phyloP scores from a whole-genome alignment of 2,797 vertebrate species.

The Erethizon dorsatum region DNA sequence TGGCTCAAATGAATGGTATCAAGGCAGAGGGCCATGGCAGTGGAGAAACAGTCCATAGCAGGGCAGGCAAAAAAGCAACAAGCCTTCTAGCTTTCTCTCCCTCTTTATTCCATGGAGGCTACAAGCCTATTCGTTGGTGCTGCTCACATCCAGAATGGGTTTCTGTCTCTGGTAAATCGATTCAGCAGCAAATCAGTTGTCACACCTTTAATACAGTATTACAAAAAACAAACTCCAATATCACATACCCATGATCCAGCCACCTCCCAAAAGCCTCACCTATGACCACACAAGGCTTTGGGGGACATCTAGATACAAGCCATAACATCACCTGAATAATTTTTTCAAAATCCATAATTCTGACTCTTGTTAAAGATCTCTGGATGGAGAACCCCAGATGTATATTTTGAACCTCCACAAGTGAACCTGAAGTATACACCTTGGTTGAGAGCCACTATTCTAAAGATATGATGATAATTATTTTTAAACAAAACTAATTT shows the following conservation, averaged over 20 bases:
- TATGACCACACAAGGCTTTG: too few species aligned
- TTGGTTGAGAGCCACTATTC: not conserved
- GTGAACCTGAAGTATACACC: not conserved
- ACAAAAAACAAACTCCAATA: too few species aligned
- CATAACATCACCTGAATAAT: not conserved
- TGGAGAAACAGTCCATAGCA: not conserved
- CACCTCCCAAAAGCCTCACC: too few species aligned
- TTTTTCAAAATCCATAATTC: not conserved
- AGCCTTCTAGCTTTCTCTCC: not conserved
- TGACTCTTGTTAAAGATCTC: not conserved
- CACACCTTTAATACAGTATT: not conserved
- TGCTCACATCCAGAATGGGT: not conserved
- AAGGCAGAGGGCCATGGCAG: too few species aligned
- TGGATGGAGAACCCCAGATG: not conserved
- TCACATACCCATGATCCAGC: not conserved
- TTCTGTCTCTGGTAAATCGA: not conserved
- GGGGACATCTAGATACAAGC: too few species aligned
- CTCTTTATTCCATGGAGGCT: not conserved
- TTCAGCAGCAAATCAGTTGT: not conserved
- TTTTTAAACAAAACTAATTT: not conserved
- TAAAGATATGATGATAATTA: not conserved
- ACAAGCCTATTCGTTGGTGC: not conserved
- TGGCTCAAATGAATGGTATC: not conserved
- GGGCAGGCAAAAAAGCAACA: too few species aligned
- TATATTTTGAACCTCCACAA: not conserved